Percentiles rank a stretch among this genome's conserved stretches.
Evolutionary conservation across 2,113 vertebrate species (phyloP).

Genomic region (Pseudolaguvia tuberculata): DNA sequence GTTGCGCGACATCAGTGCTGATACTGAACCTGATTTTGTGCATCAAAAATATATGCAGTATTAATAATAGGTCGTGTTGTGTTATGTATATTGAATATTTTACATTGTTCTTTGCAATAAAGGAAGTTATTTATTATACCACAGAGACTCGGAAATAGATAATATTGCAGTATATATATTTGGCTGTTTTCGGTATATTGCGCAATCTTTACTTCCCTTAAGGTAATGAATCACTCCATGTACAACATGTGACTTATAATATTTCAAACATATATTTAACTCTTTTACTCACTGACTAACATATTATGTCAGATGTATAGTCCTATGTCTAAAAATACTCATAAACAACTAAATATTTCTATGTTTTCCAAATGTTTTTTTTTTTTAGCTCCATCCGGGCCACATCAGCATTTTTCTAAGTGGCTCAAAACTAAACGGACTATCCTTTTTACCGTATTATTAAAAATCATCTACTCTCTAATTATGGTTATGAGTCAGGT

Average conservation of each 20-base stretch:
- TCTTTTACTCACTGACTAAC: background rate
- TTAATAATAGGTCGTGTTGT: background rate
- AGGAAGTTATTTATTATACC: background rate
- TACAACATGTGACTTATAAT: background rate
- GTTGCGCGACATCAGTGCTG: slow-evolving; percentile 7
- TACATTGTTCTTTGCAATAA: background rate
- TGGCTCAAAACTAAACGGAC: background rate
- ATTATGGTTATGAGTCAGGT: slow-evolving; percentile 11
- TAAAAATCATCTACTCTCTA: background rate
- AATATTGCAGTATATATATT: background rate
- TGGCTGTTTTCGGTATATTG: background rate
- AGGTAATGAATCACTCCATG: background rate
- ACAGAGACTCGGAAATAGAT: background rate
- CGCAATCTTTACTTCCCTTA: background rate
- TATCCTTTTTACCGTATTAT: slow-evolving; percentile 11
- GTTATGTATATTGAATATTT: background rate
- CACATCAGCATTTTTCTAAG: background rate
- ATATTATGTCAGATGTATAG: background rate
- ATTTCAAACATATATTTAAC: background rate
- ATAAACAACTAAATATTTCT: background rate
- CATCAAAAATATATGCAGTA: background rate
- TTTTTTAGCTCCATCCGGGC: background rate
- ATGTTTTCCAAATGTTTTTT: background rate
- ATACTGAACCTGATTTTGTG: background rate
- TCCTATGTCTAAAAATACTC: background rate